phyloP scores from a whole-genome alignment of 2,797 vertebrate genomes.

The Chelonia mydas region DNA sequence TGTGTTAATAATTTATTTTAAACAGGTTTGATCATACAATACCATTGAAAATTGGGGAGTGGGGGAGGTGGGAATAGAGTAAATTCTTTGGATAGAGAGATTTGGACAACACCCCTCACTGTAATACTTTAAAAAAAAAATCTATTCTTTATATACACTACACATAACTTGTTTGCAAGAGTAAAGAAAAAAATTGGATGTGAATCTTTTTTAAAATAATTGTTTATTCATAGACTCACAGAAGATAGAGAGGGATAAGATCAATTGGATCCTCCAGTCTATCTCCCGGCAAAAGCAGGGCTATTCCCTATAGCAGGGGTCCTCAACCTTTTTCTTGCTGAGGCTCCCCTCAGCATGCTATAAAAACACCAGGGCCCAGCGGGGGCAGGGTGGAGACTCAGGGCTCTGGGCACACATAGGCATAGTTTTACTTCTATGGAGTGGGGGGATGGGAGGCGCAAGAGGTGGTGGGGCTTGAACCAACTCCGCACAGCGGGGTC shows the following conservation, averaged over 20 bases:
- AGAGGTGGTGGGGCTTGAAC: too few species aligned
- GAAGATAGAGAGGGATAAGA: constrained; percentile 47
- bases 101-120: background rate
- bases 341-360: too few species aligned
- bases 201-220: constrained; percentile 35
- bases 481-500: too few species aligned
- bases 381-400: too few species aligned
- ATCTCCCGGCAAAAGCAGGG: constrained; percentile 48
- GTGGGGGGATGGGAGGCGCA: too few species aligned
- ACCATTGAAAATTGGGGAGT: background rate
- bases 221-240: constrained; percentile 71
- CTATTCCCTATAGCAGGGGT: background rate
- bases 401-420: too few species aligned
- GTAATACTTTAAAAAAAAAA: constrained; percentile 8
- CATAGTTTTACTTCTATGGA: too few species aligned
- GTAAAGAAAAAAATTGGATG: constrained; percentile 57
- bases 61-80: background rate
- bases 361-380: too few species aligned
- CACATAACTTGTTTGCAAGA: constrained; percentile 14
- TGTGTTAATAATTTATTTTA: background rate
- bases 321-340: too few species aligned
- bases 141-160: constrained; percentile 22
- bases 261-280: constrained; percentile 55
- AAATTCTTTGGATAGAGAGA: constrained; percentile 3
- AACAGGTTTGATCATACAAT: constrained; percentile 8